Percentiles rank a stretch among this genome's conserved stretches.
Evolutionary conservation across 2,888 invertebrate genomes (phyloP).

Genomic region (Nephrotoma flavescens): DNA sequence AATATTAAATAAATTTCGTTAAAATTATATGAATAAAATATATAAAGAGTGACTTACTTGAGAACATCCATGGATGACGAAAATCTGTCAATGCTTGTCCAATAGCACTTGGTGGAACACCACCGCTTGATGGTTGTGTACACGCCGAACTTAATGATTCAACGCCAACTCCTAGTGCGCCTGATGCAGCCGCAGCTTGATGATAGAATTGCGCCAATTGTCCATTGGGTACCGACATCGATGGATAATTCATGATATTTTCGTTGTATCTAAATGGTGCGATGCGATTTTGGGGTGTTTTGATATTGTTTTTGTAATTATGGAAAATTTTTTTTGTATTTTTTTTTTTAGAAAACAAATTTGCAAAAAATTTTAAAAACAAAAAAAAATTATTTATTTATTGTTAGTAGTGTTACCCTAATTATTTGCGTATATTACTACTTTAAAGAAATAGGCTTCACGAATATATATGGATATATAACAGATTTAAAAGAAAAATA

Average conservation of each 20-base stretch:
- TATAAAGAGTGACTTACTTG: neutral
- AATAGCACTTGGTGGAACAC: conserved; percentile 40
- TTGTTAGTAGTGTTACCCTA: neutral
- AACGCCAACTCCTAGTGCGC: conserved; percentile 51
- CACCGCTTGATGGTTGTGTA: conserved; percentile 50
- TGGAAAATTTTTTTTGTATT: neutral
- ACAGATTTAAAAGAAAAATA: neutral
- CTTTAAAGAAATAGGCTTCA: neutral
- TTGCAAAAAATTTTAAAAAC: neutral
- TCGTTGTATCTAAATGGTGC: conserved; percentile 28
- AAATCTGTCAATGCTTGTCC: conserved; percentile 85
- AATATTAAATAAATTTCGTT: neutral
- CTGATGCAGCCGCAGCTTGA: conserved; percentile 51
- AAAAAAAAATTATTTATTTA: neutral
- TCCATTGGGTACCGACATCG: conserved; percentile 34
- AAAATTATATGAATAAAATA: neutral
- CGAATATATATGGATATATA: neutral
- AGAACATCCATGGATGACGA: conserved; percentile 84
- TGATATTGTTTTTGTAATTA: conserved; percentile 3
- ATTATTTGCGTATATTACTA: neutral
- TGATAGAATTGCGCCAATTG: conserved; percentile 65
- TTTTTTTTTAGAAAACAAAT: neutral
- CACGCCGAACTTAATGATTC: conserved; percentile 73
- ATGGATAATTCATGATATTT: conserved; percentile 34
- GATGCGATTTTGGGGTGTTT: neutral